Percentiles rank a stretch among this genome's conserved stretches.
Evolutionary conservation across 2,797 vertebrate species (phyloP).

Genomic region (Pangasius mekongensis): DNA sequence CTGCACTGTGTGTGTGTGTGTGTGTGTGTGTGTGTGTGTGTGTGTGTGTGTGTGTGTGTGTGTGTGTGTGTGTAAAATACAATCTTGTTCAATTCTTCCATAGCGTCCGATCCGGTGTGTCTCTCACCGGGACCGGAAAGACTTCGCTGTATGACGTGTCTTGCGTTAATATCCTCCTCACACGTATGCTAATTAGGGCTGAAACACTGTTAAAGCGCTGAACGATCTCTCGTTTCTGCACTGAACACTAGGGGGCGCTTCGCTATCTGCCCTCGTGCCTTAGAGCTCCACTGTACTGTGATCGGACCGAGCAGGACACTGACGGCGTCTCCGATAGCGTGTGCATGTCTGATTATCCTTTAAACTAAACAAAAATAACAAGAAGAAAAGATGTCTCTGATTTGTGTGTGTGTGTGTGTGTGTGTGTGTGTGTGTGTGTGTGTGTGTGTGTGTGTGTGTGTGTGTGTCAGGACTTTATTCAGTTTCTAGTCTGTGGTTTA

Average conservation of each 20-base stretch:
- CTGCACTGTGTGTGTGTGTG: conserved; percentile 20
- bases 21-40: conserved; percentile 1
- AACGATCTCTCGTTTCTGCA: conserved; percentile 4
- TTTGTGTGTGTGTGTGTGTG: conserved; percentile 35
- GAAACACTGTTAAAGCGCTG: conserved; percentile 41
- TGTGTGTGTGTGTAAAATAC: background rate
- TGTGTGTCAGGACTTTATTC: background rate
- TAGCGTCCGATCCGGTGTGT: background rate
- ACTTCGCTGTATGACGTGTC: conserved; percentile 38
- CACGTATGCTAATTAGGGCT: conserved; percentile 41
- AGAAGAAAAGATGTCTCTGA: too few species aligned
- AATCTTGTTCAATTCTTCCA: background rate
- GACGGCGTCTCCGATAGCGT: conserved; percentile 43
- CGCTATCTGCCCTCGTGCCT: conserved; percentile 43
- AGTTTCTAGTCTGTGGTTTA: background rate
- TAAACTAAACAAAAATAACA: background rate
- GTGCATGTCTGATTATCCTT: conserved; percentile 39
- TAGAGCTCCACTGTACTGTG: conserved; percentile 44
- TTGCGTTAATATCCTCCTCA: conserved; percentile 17
- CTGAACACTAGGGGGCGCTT: conserved; percentile 5
- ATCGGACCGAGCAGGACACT: conserved; percentile 35
- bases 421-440: background rate
- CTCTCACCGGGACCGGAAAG: background rate
- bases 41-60: conserved; percentile 2
- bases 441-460: conserved; percentile 37